Base-by-base conservation (phyloP, 2,797 vertebrate genomes). In the Kryptopterus vitreolus region DNA sequence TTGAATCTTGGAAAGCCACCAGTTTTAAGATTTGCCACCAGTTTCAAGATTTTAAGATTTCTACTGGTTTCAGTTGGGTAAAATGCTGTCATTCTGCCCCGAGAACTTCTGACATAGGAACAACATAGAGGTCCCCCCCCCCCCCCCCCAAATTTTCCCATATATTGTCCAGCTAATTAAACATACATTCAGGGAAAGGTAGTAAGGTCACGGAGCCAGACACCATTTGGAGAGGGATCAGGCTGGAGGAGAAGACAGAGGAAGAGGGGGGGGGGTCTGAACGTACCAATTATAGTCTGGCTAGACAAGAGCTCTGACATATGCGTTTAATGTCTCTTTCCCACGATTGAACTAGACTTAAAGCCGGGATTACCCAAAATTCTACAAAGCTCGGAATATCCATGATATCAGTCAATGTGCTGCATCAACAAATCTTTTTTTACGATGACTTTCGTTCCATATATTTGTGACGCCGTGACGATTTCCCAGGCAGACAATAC, bases 201-300 rank as follows among this genome's bases (percentile, higher is more conserved):
- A 86, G 35, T 82, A 84, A 87, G 92, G 91, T 92, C 92, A 89
- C 59, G 5, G 24, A 90, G 83, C 88, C 92, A 94, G 92, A 93
- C 93, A 88, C 86, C 82, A 86, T 90, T 92, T 89, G 89, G 88
- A 89, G 84, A 84, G 83, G 83, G 85, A 87, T 86, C 83, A 88
- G 87, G 87, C 87, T 77, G 85, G 83, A 71, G 78, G 87, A 88
- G 87, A 87, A 74, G 78, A 81, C 87, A 87, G 72, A 89, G 53
- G 65, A 89, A 88, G 88, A 92, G 89, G 71, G 63, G 89, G 88
- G 89, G 85, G 86, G 85, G 92, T 92, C 91, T 93, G 90, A 87
- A 87, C 85, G 81, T 22, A 88, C 87, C 91, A 92, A 94, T 93
- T 93, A 93, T 91, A 89, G 87, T 66, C 63, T 86, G 92, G 82